Conservation (phyloP, 2,888 invertebrate species). For the Eudemis profundana region DNA sequence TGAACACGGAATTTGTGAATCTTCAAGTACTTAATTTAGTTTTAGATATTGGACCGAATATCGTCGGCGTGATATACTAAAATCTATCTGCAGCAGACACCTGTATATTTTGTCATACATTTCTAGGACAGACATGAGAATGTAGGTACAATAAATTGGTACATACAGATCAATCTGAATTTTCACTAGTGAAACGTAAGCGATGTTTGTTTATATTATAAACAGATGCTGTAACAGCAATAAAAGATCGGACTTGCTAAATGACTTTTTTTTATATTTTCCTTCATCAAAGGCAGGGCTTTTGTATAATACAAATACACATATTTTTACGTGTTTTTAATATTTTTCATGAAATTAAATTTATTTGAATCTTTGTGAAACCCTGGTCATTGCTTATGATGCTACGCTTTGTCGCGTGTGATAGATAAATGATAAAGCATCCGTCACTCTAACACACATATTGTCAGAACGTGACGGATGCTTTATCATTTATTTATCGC, state of each 20-base stretch:
- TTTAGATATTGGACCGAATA: slow-evolving; percentile 63
- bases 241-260: slow-evolving; percentile 79
- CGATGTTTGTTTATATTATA: slow-evolving; percentile 81
- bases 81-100: slow-evolving; percentile 48
- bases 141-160: slow-evolving; percentile 58
- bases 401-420: no score
- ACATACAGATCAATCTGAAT: slow-evolving; percentile 73
- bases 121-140: slow-evolving; percentile 47
- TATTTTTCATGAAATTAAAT: neutral
- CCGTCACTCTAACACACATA: no score
- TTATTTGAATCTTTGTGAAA: slow-evolving; percentile 13
- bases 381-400: no score
- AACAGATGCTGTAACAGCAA: slow-evolving; percentile 83
- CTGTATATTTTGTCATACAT: slow-evolving; percentile 60
- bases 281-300: slow-evolving; percentile 9
- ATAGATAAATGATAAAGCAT: no score
- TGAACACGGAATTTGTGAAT: slow-evolving; percentile 52
- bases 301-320: slow-evolving; percentile 2
- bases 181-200: slow-evolving; percentile 78
- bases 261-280: slow-evolving; percentile 55
- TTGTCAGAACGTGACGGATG: no score
- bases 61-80: slow-evolving; percentile 55
- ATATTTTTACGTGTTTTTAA: neutral
- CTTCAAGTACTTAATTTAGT: slow-evolving; percentile 75
- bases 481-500: no score